Evolutionary conservation across 2,797 vertebrate species (phyloP).

Genomic region (Erpetoichthys calabaricus): DNA sequence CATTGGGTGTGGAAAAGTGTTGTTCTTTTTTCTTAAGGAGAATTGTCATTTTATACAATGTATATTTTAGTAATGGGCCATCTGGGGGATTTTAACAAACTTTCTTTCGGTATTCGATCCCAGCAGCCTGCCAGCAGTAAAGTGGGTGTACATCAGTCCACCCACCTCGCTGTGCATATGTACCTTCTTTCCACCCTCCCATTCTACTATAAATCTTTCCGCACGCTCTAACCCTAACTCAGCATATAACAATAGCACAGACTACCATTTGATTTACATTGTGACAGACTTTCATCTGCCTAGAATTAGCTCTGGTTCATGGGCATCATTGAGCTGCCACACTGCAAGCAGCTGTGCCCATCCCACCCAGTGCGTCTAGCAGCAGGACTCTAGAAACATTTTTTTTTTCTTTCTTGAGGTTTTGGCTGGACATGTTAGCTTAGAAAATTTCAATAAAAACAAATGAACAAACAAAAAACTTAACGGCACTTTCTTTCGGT

Average conservation of each 20-base stretch:
- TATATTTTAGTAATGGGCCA: too few species aligned
- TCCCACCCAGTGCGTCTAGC: not conserved
- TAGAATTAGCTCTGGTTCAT: not conserved
- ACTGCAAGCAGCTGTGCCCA: not conserved
- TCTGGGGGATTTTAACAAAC: too few species aligned
- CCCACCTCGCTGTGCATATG: not conserved
- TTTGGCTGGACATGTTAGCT: too few species aligned
- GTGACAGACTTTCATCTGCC: not conserved
- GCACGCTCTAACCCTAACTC: not conserved
- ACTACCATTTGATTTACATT: not conserved
- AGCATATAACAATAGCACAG: not conserved
- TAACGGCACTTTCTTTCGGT: too few species aligned
- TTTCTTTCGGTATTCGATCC: not conserved
- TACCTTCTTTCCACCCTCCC: too few species aligned
- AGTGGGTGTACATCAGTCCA: not conserved
- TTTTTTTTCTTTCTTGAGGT: too few species aligned
- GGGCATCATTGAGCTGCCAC: not conserved
- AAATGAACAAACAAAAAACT: too few species aligned
- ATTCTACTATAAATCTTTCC: slow-evolving; percentile 1
- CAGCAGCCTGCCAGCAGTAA: not conserved
- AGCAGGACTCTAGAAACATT: too few species aligned
- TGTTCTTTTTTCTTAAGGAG: too few species aligned
- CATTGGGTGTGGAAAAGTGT: too few species aligned
- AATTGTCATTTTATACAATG: too few species aligned
- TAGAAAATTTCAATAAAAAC: too few species aligned